These are phyloP conservation scores for Euphydryas editha DNA, from an alignment of 2,888 invertebrate species.

Conservation along the genomic window DNA sequence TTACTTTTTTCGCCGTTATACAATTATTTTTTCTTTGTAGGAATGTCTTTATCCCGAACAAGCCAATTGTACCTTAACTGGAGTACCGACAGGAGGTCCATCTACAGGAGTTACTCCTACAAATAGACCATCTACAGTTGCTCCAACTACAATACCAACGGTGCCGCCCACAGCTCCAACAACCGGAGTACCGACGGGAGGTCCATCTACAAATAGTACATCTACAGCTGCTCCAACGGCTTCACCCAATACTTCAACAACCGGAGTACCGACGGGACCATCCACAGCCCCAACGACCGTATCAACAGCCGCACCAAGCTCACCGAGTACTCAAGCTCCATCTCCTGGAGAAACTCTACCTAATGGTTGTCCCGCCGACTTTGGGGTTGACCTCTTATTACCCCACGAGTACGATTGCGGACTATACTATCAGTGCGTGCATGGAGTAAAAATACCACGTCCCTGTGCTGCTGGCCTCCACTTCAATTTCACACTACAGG, in stretches of 20 bases:
- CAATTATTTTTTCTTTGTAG: not conserved
- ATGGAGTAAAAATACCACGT: constrained; percentile 50
- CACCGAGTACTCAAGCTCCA: not conserved
- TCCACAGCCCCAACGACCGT: not conserved
- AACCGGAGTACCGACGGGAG: not conserved
- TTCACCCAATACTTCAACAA: not conserved
- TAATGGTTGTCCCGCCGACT: constrained; percentile 59
- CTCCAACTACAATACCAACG: too few species aligned
- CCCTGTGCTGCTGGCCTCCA: constrained; percentile 50
- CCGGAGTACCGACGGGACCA: not conserved
- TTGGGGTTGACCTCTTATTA: constrained; percentile 50
- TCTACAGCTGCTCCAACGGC: not conserved
- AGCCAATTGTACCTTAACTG: not conserved
- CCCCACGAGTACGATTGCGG: constrained; percentile 60
- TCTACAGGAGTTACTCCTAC: too few species aligned
- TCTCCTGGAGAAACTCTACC: constrained; percentile 28
- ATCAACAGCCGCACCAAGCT: not conserved
- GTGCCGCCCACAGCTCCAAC: not conserved
- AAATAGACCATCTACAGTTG: too few species aligned
- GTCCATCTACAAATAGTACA: too few species aligned
- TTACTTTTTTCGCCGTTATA: too few species aligned
- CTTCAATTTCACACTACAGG: constrained; percentile 48
- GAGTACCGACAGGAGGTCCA: too few species aligned
- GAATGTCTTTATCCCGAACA: not conserved
- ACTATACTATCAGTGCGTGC: constrained; percentile 55